A percentile compares a stretch with the other conserved stretches of the same genome.
Conservation (phyloP, 2,888 invertebrate species). For the Xestoiulus laeticollis region DNA sequence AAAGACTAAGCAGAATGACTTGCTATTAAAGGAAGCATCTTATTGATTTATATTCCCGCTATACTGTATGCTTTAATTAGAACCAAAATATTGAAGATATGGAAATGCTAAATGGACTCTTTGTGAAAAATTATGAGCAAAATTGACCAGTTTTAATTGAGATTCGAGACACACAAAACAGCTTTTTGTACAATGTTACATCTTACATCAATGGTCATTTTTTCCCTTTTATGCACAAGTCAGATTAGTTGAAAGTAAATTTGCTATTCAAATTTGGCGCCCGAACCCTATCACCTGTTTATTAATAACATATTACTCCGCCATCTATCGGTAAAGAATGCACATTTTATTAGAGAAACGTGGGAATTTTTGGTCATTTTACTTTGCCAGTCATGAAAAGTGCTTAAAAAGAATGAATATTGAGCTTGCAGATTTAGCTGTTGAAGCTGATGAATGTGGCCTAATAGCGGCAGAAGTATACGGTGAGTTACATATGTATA, state of each 20-base stretch:
- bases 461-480: constrained; percentile 50
- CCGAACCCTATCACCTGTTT: background rate
- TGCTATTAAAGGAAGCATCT: too few species aligned
- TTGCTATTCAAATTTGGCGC: background rate
- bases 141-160: too few species aligned
- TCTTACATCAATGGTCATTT: too few species aligned
- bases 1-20: too few species aligned
- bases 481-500: background rate
- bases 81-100: too few species aligned
- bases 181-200: too few species aligned
- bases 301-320: background rate
- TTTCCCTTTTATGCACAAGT: too few species aligned
- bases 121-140: too few species aligned
- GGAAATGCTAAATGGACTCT: too few species aligned
- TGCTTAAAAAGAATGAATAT: background rate
- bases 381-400: background rate
- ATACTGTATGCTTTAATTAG: too few species aligned
- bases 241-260: background rate
- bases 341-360: background rate
- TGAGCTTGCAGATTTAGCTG: constrained; percentile 46
- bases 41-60: too few species aligned
- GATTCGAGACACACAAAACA: too few species aligned
- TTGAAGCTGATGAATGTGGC: constrained; percentile 51
- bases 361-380: background rate
- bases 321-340: background rate